Conservation (phyloP, 1,140 invertebrate species). For the Calliopsis andreniformis region DNA sequence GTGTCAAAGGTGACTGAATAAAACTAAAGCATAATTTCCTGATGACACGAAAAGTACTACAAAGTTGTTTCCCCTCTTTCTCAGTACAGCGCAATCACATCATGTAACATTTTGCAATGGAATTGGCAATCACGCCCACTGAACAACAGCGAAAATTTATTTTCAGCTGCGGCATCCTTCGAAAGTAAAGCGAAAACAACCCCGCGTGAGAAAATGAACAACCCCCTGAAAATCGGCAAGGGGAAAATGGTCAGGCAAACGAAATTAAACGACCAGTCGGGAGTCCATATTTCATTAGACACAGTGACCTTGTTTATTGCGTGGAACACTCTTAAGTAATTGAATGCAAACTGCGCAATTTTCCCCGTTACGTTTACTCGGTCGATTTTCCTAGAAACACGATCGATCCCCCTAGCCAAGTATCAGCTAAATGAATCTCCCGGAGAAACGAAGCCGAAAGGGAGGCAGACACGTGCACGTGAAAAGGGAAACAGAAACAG, state of each 20-base stretch:
- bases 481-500: background rate
- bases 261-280: conserved; percentile 19
- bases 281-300: conserved; percentile 29
- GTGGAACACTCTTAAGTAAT: conserved; percentile 31
- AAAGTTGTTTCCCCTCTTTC: too few relatives aligned
- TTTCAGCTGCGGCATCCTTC: too few relatives aligned
- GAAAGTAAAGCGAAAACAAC: background rate
- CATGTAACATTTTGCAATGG: too few relatives aligned
- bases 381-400: background rate
- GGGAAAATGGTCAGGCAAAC: background rate
- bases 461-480: background rate
- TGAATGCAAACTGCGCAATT: conserved; percentile 42
- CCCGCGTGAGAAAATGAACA: background rate
- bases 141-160: conserved; percentile 19
- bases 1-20: too few relatives aligned
- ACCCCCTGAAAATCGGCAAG: background rate
- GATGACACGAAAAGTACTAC: too few relatives aligned
- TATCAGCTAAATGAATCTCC: background rate
- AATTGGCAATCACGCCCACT: too few relatives aligned
- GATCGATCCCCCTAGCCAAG: conserved; percentile 1
- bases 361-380: background rate
- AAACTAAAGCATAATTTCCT: too few relatives aligned
- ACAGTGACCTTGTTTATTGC: conserved; percentile 42
- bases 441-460: background rate
- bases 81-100: too few relatives aligned